phyloP scores from a whole-genome alignment of 2,888 invertebrate genomes.

The Drosophila subsilvestris region DNA sequence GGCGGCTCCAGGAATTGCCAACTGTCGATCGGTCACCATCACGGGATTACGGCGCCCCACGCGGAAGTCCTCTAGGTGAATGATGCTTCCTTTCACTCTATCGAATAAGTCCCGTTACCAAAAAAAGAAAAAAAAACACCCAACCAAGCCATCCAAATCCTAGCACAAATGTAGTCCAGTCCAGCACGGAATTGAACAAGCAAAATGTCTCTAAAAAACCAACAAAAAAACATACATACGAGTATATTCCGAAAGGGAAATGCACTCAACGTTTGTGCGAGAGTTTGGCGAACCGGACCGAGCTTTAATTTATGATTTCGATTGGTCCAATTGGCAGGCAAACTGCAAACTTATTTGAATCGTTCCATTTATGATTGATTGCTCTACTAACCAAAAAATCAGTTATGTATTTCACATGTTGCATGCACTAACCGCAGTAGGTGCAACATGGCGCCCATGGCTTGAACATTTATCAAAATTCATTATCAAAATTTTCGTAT shows the following conservation, averaged over 20 bases:
- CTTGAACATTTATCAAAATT: slow-evolving; percentile 10
- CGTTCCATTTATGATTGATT: not conserved
- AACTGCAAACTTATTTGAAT: not conserved
- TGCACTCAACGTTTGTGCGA: slow-evolving; percentile 64
- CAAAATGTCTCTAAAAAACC: slow-evolving; percentile 1
- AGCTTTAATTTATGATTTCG: slow-evolving; percentile 7
- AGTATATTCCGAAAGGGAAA: not conserved
- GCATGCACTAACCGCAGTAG: slow-evolving; percentile 33
- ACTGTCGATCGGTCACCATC: slow-evolving; percentile 96
- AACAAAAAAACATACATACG: slow-evolving; percentile 6
- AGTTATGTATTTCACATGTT: slow-evolving; percentile 7
- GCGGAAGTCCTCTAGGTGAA: slow-evolving; percentile 86
- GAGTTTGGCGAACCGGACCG: slow-evolving; percentile 22
- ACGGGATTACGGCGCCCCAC: slow-evolving; percentile 89
- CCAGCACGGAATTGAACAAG: slow-evolving; percentile 40
- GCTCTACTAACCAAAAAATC: slow-evolving; percentile 28
- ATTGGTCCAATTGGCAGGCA: slow-evolving; percentile 52
- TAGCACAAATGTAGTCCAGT: slow-evolving; percentile 73
- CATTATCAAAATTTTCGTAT: slow-evolving; percentile 38
- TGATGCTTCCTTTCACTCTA: slow-evolving; percentile 21
- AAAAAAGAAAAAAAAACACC: slow-evolving; percentile 7
- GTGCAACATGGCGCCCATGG: slow-evolving; percentile 3
- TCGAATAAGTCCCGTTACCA: slow-evolving; percentile 5
- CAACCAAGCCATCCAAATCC: slow-evolving; percentile 28
- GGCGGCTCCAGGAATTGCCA: slow-evolving; percentile 90